These are phyloP conservation scores for Hypena proboscidalis DNA, from an alignment of 2,888 invertebrate species.

Conservation along the genomic window DNA sequence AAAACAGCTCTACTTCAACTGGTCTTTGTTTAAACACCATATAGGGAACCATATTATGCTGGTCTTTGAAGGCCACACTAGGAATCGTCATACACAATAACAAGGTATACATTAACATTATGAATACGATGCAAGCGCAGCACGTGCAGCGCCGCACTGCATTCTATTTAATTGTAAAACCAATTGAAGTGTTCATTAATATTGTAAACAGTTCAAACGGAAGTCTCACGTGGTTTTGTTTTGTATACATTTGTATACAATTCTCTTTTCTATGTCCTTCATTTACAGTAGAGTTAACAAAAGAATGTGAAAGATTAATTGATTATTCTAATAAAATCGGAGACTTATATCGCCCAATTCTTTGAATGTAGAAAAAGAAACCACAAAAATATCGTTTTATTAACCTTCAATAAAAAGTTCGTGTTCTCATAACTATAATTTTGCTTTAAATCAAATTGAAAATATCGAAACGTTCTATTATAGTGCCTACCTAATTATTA, in stretches of 20 bases:
- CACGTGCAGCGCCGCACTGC: constrained; percentile 41
- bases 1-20: constrained; percentile 26
- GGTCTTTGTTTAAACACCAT: background rate
- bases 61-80: constrained; percentile 13
- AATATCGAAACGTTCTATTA: no score
- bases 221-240: constrained; percentile 36
- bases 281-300: background rate
- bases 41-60: constrained; percentile 7
- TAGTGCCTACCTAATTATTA: background rate
- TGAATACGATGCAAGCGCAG: constrained; percentile 28
- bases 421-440: no score
- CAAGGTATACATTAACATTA: constrained; percentile 31
- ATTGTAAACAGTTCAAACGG: constrained; percentile 42
- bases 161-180: constrained; percentile 35
- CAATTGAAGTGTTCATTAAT: constrained; percentile 37
- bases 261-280: background rate
- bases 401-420: no score
- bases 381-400: no score
- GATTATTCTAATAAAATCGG: no score
- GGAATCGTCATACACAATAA: constrained; percentile 23
- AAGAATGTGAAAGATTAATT: no score
- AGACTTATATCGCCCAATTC: no score
- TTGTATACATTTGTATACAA: constrained; percentile 24
- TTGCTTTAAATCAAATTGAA: no score
- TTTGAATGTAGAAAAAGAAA: no score